A percentile compares a stretch with the other conserved stretches of the same genome.
phyloP scores from a whole-genome alignment of 2,888 invertebrate genomes.

The Dicycla oo region DNA sequence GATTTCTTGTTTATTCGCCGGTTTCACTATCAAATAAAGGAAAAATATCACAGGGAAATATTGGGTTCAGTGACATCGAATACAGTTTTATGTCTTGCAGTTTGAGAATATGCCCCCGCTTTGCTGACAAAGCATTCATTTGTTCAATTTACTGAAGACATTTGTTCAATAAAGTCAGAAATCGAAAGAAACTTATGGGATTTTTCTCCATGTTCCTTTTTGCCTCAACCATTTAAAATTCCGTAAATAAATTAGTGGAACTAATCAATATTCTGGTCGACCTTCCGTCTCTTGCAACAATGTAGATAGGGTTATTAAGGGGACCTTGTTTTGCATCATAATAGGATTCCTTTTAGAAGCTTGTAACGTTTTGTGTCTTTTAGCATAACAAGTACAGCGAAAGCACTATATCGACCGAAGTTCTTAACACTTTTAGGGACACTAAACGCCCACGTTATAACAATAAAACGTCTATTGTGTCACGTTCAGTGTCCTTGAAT shows the following conservation, averaged over 20 bases:
- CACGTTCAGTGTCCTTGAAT: too few relatives aligned
- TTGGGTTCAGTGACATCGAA: conserved; percentile 26
- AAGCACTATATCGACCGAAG: not conserved
- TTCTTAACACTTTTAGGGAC: too few relatives aligned
- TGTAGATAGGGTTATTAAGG: conserved; percentile 18
- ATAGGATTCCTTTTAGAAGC: not conserved
- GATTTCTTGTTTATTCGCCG: conserved; percentile 35
- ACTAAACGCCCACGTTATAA: too few relatives aligned
- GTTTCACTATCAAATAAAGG: conserved; percentile 25
- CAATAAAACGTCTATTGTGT: too few relatives aligned
- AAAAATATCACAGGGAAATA: conserved; percentile 36
- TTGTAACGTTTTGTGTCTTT: not conserved
- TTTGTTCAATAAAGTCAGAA: conserved; percentile 69
- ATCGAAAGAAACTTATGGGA: conserved; percentile 61
- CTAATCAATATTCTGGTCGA: conserved; percentile 49
- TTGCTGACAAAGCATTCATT: conserved; percentile 71
- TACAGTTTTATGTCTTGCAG: conserved; percentile 43
- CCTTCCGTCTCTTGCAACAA: conserved; percentile 19
- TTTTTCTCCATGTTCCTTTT: conserved; percentile 51
- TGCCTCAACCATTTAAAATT: conserved; percentile 49
- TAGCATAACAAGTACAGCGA: not conserved
- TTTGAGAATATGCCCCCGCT: conserved; percentile 59
- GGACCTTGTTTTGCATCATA: conserved; percentile 13
- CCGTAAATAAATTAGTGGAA: conserved; percentile 46
- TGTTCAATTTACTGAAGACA: conserved; percentile 72